Evolutionary conservation across 1,140 invertebrate species (phyloP).

Genomic region (Eupristina koningsbergeri): DNA sequence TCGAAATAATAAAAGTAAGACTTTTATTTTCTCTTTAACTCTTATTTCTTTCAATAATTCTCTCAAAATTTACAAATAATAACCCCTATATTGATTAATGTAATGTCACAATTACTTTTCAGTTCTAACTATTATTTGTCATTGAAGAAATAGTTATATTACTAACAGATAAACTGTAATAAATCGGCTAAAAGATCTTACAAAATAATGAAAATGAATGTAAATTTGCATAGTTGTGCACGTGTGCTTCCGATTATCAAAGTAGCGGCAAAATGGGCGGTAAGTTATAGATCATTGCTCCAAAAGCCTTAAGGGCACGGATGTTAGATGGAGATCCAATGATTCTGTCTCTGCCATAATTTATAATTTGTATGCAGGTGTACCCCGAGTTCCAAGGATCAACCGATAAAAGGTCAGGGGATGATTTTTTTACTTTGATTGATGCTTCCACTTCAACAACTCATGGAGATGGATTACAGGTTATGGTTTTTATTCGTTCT

Average conservation of each 20-base stretch:
- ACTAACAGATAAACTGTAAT: background rate
- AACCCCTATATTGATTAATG: no score
- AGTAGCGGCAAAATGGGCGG: background rate
- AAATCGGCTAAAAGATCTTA: no score
- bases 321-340: background rate
- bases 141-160: background rate
- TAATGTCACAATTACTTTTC: no score
- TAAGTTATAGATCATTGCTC: slow-evolving; percentile 27
- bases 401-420: background rate
- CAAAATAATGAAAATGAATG: no score
- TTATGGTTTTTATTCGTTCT: background rate
- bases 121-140: background rate
- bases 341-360: background rate
- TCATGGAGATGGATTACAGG: background rate
- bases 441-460: background rate
- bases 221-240: background rate
- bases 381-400: background rate
- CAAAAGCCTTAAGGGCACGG: slow-evolving; percentile 3
- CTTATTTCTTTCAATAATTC: background rate
- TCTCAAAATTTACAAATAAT: no score
- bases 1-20: background rate
- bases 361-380: slow-evolving; percentile 17
- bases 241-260: slow-evolving; percentile 35
- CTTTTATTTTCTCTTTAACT: background rate
- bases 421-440: background rate